A percentile compares a stretch with the other conserved stretches of the same genome.
phyloP scores from a whole-genome alignment of 2,113 vertebrate species.

The Catagonus wagneri region DNA sequence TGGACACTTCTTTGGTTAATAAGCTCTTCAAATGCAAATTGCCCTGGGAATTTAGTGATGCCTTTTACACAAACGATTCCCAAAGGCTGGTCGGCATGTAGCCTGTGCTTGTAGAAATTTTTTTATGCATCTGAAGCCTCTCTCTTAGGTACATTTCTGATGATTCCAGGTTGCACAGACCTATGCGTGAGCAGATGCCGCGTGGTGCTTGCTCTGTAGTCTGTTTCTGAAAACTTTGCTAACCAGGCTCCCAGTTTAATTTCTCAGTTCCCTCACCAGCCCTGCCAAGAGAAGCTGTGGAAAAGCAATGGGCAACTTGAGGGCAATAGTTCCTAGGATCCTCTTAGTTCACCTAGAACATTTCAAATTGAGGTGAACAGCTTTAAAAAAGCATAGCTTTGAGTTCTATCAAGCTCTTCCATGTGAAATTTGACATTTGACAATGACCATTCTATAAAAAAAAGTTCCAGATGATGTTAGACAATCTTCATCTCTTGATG shows the following conservation, averaged over 20 bases:
- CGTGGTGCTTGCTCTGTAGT: neutral
- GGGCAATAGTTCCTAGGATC: neutral
- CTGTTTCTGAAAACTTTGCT: neutral
- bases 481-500: neutral
- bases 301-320: neutral
- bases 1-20: neutral
- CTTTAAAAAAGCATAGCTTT: neutral
- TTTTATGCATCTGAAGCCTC: neutral
- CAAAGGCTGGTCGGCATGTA: neutral
- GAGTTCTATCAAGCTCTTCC: neutral
- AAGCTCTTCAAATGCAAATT: constrained; percentile 49
- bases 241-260: neutral
- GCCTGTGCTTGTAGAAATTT: neutral
- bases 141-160: neutral
- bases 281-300: neutral
- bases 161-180: neutral
- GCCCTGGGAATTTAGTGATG: neutral
- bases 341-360: neutral
- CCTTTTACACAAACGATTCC: neutral
- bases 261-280: neutral
- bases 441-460: neutral
- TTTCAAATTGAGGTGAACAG: neutral
- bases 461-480: neutral
- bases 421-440: constrained; percentile 18
- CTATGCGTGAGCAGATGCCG: neutral